Evolutionary conservation across 2,113 vertebrate genomes (phyloP), one percentile per base, ranked within the genome.

Genomic region (Sylvietta virens): DNA sequence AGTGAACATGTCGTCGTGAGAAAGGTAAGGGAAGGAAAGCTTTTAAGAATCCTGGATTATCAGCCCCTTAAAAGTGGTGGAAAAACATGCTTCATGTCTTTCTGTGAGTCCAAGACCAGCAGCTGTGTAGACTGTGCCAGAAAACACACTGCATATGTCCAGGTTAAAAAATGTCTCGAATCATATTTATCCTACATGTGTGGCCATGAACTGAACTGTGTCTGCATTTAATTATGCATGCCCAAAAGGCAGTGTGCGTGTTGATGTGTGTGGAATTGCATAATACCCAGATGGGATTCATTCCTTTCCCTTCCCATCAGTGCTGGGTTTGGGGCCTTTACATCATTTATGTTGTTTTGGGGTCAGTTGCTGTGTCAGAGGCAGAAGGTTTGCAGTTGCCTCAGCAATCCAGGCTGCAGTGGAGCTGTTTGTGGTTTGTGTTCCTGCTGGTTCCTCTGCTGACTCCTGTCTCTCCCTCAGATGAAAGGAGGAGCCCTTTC

Each of bases 401-500:
- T 56, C 13, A 33, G 30, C 30, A 72, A 11, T 17, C 2, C 13
- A 39, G 10, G 27, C 15, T 79, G 31, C 66, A 50, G 26, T n/a
- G 28, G 40, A 48, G 6, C 21, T 47, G 3, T 45, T 28, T 1
- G 13, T 90, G 4, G 1, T 40, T 11, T 40, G 9, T 35, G 1
- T n/a, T 62, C 7, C 4, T 24, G 45, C 7, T 33, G 15, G 5
- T 21, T 48, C 11, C 42, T 3, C 7, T 71, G 57, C 0, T 3
- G 0, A 16, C 48, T 45, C 77, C 20, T 87, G 24, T 84, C 74
- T 93, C 76, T 45, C 39, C 22, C 45, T 30, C 97, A 99, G 99
- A 93, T 99, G 94, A 98, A 98, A 95, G 98, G 98, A 39, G 98
- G 98, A 65, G 94, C 98, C 69, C 97, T 97, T 74, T 97, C 97